Evolutionary conservation across 2,113 vertebrate species (phyloP), one percentile per base, ranked within the genome.

Genomic region (Camarhynchus parvulus): DNA sequence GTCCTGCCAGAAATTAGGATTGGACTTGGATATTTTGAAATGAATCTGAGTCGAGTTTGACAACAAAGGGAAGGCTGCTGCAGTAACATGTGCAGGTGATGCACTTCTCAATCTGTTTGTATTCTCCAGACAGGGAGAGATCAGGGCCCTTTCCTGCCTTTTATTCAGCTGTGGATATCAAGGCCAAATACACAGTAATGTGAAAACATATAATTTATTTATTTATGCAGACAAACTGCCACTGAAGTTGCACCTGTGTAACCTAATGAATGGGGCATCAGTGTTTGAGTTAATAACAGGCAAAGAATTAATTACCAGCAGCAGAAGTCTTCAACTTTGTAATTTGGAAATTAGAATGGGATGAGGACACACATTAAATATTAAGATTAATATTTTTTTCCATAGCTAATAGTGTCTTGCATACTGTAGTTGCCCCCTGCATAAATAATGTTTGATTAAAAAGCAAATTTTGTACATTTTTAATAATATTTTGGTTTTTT

Each of bases 1-100:
- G 93, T 92, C 78, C 55, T 96, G 96, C 92, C 97, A 97, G 96
- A 94, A 96, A 95, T 97, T 96, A 95, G 93, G 73, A 72, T 95
- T 97, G 90, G 84, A 33, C 94, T 95, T 49, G 75, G 87, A 66
- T 96, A 84, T 96, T 95, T 94, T 95, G 93, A 95, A 87, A 96
- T 19, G 39, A 94, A 87, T 93, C 92, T 22, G 62, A 94, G 86
- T 37, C 1, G 30, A 80, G 91, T 97, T 97, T 96, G 94, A 97
- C 83, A 96, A 97, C 94, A 97, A 95, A 96, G 92, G 68, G 73
- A 85, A 67, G 31, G 80, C 86, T 95, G 90, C 85, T 93, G 83
- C 73, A 92, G 87, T 87, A 94, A 97, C 70, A 89, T 2, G 13
- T 72, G 56, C 77, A 81, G 90, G 85, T 88, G 75, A 80, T 83